Evolutionary conservation across 1,140 invertebrate species (phyloP).

Genomic region (Copidosoma floridanum): DNA sequence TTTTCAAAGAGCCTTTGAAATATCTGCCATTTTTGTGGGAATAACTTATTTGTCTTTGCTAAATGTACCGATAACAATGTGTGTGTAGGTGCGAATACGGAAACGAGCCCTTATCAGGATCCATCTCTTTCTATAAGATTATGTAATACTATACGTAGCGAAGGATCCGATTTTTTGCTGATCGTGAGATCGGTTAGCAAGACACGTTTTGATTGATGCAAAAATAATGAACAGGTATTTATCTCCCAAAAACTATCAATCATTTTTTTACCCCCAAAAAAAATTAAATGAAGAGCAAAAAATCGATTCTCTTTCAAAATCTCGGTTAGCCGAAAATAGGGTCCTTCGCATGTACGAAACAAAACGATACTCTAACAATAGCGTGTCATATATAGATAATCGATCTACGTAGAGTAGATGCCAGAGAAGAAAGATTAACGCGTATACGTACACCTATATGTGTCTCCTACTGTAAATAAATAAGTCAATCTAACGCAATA

Average conservation of each 20-base stretch:
- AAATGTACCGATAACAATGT: too few relatives aligned
- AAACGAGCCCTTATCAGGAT: constrained; percentile 38
- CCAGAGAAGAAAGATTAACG: constrained; percentile 27
- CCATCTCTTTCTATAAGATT: constrained; percentile 39
- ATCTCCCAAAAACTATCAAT: too few relatives aligned
- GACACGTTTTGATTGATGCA: too few relatives aligned
- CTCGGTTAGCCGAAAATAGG: too few relatives aligned
- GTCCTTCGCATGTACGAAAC: too few relatives aligned
- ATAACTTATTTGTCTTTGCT: not conserved
- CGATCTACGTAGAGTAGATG: constrained; percentile 48
- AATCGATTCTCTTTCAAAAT: too few relatives aligned
- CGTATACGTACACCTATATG: constrained; percentile 51
- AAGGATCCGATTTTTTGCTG: too few relatives aligned
- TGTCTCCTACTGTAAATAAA: constrained; percentile 52
- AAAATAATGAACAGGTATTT: too few relatives aligned
- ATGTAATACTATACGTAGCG: constrained; percentile 33
- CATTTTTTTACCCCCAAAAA: too few relatives aligned
- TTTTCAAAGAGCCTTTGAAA: too few relatives aligned
- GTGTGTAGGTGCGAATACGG: constrained; percentile 1
- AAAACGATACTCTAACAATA: not conserved
- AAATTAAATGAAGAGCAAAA: constrained; percentile 26
- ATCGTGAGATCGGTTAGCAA: too few relatives aligned
- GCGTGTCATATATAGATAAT: constrained; percentile 50
- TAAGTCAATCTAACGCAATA: constrained; percentile 53
- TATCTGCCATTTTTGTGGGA: too few relatives aligned